Conservation (phyloP, 2,113 vertebrate species). For the Mugil cephalus region DNA sequence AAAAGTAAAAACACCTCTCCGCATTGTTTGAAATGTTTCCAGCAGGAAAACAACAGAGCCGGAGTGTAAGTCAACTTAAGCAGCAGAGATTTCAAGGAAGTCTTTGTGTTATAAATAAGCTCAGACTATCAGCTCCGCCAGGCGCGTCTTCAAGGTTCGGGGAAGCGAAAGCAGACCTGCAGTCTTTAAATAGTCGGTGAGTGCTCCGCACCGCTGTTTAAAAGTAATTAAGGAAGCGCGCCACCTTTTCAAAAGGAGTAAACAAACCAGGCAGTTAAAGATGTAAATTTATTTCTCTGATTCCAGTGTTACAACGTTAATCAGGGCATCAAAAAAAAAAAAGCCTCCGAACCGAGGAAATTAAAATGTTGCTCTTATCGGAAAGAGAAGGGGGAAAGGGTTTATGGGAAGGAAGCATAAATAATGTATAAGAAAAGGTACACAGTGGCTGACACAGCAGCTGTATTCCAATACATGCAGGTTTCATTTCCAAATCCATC, state of each 20-base stretch:
- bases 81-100: conserved; percentile 28
- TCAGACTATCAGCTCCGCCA: conserved; percentile 17
- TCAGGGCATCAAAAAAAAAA: conserved; percentile 41
- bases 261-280: conserved; percentile 24
- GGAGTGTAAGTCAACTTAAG: conserved; percentile 35
- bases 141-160: conserved; percentile 25
- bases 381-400: background rate
- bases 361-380: conserved; percentile 1
- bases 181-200: conserved; percentile 14
- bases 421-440: conserved; percentile 64
- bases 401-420: conserved; percentile 27
- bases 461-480: conserved; percentile 43
- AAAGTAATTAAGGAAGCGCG: conserved; percentile 30
- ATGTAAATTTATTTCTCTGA: conserved; percentile 40
- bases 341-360: conserved; percentile 1
- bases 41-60: conserved; percentile 29
- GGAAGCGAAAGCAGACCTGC: background rate
- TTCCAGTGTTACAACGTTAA: conserved; percentile 55
- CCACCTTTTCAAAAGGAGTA: conserved; percentile 2
- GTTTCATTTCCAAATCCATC: conserved; percentile 58
- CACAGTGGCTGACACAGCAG: conserved; percentile 64
- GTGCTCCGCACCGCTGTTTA: background rate
- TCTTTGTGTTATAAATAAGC: conserved; percentile 39
- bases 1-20: conserved; percentile 28
- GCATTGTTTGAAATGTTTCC: conserved; percentile 47